These are phyloP conservation scores for Paramisgurnus dabryanus DNA, from an alignment of 2,113 vertebrate species.

Conservation along the genomic window DNA sequence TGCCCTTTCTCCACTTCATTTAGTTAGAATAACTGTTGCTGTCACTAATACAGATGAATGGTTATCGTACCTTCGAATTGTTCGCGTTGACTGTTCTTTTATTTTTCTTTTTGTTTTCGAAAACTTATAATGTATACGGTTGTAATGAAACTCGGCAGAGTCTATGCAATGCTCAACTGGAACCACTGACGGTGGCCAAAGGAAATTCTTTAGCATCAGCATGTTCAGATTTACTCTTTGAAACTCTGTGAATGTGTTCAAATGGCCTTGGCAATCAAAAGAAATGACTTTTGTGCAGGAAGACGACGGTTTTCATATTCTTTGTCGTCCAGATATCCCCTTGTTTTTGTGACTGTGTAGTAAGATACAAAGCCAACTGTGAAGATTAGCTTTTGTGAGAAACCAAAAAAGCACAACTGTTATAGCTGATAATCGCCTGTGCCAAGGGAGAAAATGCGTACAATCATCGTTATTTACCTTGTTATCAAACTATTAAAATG, in stretches of 20 bases:
- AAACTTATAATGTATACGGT: slow-evolving; percentile 31
- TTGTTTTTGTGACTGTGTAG: background rate
- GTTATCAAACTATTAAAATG: background rate
- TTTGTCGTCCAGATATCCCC: background rate
- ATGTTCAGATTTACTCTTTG: slow-evolving; percentile 30
- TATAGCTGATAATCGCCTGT: background rate
- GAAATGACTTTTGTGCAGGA: background rate
- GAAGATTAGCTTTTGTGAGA: background rate
- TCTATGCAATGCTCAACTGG: slow-evolving; percentile 47
- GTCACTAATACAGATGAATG: slow-evolving; percentile 57
- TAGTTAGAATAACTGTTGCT: slow-evolving; percentile 29
- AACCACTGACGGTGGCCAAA: slow-evolving; percentile 24
- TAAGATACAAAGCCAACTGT: slow-evolving; percentile 1
- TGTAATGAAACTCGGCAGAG: slow-evolving; percentile 15
- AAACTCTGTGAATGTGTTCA: background rate
- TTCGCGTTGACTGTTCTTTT: slow-evolving; percentile 17
- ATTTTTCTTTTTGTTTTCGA: slow-evolving; percentile 18
- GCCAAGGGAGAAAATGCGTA: slow-evolving; percentile 1
- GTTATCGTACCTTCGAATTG: slow-evolving; percentile 29
- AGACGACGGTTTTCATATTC: background rate
- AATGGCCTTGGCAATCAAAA: background rate
- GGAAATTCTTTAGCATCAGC: slow-evolving; percentile 3
- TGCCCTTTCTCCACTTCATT: slow-evolving; percentile 34
- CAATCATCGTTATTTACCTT: background rate
- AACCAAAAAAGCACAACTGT: background rate